Evolutionary conservation across 2,113 vertebrate genomes (phyloP).

Genomic region (Taxidea taxus): DNA sequence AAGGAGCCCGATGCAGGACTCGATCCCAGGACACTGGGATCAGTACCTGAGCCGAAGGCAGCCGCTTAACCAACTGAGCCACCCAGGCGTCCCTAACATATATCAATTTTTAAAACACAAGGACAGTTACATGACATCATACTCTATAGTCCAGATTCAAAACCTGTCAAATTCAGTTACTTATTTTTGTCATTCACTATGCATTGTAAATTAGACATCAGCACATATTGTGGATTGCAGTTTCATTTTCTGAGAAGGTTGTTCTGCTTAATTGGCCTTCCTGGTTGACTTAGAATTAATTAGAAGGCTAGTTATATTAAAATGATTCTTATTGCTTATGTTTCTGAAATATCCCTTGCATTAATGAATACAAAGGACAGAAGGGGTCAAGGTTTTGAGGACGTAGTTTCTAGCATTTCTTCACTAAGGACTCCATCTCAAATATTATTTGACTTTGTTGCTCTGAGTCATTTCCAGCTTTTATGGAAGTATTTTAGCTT

Average conservation of each 20-base stretch:
- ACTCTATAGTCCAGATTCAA: background rate
- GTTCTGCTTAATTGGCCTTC: background rate
- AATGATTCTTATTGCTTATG: background rate
- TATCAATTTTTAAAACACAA: background rate
- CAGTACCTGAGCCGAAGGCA: no score
- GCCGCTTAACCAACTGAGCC: no score
- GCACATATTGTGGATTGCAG: background rate
- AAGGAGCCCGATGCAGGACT: no score
- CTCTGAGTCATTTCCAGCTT: background rate
- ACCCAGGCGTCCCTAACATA: no score
- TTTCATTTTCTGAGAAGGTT: background rate
- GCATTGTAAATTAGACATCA: background rate
- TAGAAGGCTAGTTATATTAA: background rate
- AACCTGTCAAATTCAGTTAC: background rate
- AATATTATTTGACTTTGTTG: background rate
- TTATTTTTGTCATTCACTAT: background rate
- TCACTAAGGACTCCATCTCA: background rate
- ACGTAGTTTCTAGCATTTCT: background rate
- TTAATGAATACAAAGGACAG: background rate
- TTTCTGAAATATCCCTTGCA: background rate
- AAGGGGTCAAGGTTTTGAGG: background rate
- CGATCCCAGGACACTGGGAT: no score
- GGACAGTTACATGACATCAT: background rate
- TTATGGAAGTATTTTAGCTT: background rate
- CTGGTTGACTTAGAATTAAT: background rate